phyloP scores from a whole-genome alignment of 2,888 invertebrate species.

The Holacanthella duospinosa region DNA sequence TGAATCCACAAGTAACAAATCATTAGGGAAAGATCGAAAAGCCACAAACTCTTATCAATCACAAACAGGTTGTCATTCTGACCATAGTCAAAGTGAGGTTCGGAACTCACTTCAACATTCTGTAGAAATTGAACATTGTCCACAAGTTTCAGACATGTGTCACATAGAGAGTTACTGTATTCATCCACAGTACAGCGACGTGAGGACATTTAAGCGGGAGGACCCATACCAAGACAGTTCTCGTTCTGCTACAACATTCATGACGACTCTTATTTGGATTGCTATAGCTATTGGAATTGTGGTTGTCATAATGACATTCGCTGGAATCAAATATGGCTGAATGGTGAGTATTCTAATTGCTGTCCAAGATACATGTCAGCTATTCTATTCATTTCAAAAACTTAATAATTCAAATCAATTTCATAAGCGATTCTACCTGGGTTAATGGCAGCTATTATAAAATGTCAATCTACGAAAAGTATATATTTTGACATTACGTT shows the following conservation, averaged over 20 bases:
- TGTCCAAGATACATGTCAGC: neutral
- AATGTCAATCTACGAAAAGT: neutral
- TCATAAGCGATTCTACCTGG: no score
- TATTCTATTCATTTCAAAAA: neutral
- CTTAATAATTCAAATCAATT: neutral
- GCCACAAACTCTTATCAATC: neutral
- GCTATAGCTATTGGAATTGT: conserved; percentile 11
- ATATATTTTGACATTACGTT: neutral
- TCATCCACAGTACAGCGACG: conserved; percentile 18
- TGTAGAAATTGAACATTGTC: conserved; percentile 31
- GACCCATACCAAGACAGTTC: neutral
- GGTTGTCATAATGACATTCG: conserved; percentile 15
- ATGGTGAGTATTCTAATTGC: neutral
- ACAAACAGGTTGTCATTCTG: conserved; percentile 5
- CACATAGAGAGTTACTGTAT: conserved; percentile 24
- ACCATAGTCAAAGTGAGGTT: conserved; percentile 2
- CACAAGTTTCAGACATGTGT: conserved; percentile 27
- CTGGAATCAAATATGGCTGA: conserved; percentile 20
- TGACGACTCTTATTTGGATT: conserved; percentile 7
- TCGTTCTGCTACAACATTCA: neutral
- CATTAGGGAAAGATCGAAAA: neutral
- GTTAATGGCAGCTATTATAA: no score
- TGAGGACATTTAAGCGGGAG: conserved; percentile 18
- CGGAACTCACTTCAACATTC: conserved; percentile 23
- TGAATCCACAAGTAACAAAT: neutral